Base-by-base conservation (phyloP, 2,888 invertebrate species). In the Chymomyza caudatula region DNA sequence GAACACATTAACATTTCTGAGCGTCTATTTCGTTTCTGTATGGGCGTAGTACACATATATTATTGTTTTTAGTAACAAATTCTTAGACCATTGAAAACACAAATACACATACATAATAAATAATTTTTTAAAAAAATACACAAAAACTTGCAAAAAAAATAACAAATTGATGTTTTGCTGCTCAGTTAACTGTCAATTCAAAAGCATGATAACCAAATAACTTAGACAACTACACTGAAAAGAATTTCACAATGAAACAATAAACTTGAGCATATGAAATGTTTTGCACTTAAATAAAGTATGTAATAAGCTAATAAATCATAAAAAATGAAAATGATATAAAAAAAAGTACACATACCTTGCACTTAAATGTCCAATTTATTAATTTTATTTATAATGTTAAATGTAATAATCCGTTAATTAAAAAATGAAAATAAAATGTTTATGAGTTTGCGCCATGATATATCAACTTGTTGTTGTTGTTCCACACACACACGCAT, bases 261-360 rank as follows among this genome's bases (percentile, higher is more conserved):
- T 17, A 55, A 19, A 11, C 17, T 23, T n/a, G n/a, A n/a, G 15
- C 3, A n/a, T 49, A 54, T 2, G 29, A 58, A 13, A 52, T 52
- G 11, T 25, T 44, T 49, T 44, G 42, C 67, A 62, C 19, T 43
- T 63, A 53, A 58, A 62, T 54, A 52, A 37, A 56, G 54, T n/a
- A 19, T 47, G 20, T 13, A 67, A 65, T 51, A 56, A 65, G 8
- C 25, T 15, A 60, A 65, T 37, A 52, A 54, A 56, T 49, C 51
- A 68, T 19, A 49, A 57, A 60, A 65, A 64, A 60, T 11, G 13
- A 61, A 20, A 60, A 68, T n/a, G n/a, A 55, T 19, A 70, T 52
- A 64, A 74, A 67, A 68, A 65, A 77, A 78, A 70, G 84, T 81
- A 78, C 83, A 83, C 83, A 83, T 83, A 83, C 83, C 83, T 83